Evolutionary conservation across 1,140 invertebrate species (phyloP), one percentile per base, ranked within the genome.

Genomic region (Hestina assimilis): DNA sequence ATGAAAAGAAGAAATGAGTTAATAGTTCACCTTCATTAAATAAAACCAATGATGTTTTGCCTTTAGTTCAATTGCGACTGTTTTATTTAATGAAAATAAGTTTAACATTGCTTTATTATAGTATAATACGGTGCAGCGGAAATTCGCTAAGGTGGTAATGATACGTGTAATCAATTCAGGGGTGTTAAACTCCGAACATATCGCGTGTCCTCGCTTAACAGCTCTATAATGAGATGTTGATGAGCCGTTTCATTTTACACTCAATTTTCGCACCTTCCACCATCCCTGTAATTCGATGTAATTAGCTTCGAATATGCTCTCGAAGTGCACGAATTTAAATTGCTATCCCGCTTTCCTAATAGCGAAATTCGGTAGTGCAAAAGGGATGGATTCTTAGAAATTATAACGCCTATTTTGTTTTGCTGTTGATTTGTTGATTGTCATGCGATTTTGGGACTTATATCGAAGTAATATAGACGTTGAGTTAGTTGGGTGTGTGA

Each of bases 191-290:
- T 47, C 45, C 43, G 50, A 35, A 48, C 42, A 47, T 40, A 60
- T 65, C 57, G 62, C 57, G 63, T 65, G 63, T 65, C 58, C 51
- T 29, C 52, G 12, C 50, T 20, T 45, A 65, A 64, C 62, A 24
- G 24, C 57, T 53, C 41, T 48, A 56, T 65, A 65, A 65, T 61
- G 54, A 65, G 63, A 65, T 60, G 63, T 45, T 65, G 58, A 65
- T 65, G 62, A 64, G 56, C 51, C 57, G 48, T 57, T 63, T 43
- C 53, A 59, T 61, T 65, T 61, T 65, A 65, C 63, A 61, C 63
- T 57, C 63, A 60, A 65, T 65, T 65, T 65, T 65, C 63, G 63
- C 58, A 61, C 62, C 62, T 64, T 59, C 47, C n/a, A 31, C 53
- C 47, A 53, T 55, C 48, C 52, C 62, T 57, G 53, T 61, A 66